Evolutionary conservation across 2,888 invertebrate genomes (phyloP).

Genomic region (Limnephilus lunatus): DNA sequence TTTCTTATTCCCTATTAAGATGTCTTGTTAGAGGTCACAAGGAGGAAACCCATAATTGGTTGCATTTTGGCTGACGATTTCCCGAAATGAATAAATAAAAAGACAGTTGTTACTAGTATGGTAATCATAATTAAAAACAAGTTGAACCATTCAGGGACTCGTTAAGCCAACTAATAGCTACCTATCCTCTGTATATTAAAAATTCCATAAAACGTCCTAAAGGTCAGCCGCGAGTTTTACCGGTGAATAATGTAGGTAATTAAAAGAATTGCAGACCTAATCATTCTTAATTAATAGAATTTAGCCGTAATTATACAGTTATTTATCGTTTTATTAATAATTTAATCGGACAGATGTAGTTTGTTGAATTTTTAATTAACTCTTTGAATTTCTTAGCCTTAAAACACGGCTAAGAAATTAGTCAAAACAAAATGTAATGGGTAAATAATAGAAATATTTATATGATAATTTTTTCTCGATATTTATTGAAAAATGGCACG

Average conservation of each 20-base stretch:
- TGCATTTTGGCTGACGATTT: no score
- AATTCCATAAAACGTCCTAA: neutral
- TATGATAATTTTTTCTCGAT: no score
- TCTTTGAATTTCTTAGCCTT: neutral
- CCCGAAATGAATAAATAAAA: no score
- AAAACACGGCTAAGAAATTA: neutral
- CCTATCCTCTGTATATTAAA: neutral
- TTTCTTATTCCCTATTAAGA: no score
- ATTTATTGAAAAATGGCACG: no score
- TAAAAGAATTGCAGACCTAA: neutral
- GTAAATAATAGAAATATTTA: no score
- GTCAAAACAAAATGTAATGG: neutral
- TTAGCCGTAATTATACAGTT: neutral
- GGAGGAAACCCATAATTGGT: no score
- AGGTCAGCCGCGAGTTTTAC: neutral
- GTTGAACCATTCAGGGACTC: neutral
- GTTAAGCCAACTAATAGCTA: neutral
- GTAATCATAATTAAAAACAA: constrained; percentile 4
- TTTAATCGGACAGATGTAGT: neutral
- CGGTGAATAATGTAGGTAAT: neutral
- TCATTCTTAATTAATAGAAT: neutral
- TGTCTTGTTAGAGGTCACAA: no score
- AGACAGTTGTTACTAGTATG: neutral
- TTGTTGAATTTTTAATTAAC: neutral
- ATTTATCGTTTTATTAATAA: neutral